Evolutionary conservation across 2,888 invertebrate genomes (phyloP), one percentile per base, ranked within the genome.

Genomic region (Diaprepes abbreviatus): DNA sequence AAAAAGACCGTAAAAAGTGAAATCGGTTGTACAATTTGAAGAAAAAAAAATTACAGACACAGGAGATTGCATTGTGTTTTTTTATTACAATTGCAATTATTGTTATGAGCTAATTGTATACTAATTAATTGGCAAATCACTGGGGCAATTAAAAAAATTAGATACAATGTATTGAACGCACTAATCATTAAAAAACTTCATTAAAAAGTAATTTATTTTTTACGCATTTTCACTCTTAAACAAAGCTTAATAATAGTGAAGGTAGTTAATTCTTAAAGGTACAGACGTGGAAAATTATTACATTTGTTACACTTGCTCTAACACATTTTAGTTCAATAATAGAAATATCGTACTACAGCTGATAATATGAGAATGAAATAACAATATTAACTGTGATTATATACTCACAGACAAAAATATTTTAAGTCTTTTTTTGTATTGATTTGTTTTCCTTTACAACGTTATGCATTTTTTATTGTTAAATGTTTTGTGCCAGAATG

Each of bases 1-100:
- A 33, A 33, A 33, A 35, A 59, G 43, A 31, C 3, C 2, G 24
- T 24, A 16, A 60, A 67, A 67, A 66, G 67, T 67, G 67, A 67
- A 67, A 67, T 67, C 67, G 59, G 12, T 52, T 24, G 24, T 55
- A 40, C 7, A 43, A 43, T 58, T 64, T 36, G 9, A 35, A 57
- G 54, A 40, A 52, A 45, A 57, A 63, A 40, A 52, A 45, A 14
- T 21, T 63, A 35, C 57, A 7, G 28, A 14, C 48, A 55, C 65
- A 57, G 66, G 60, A 67, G 60, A 16, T 67, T 60, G 67, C 59
- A 58, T 59, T 60, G 60, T 67, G n/a, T 28, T 28, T 28, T 50
- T 17, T 54, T 10, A 31, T 50, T 21, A 12, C 10, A 9, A 17
- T 57, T 16, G 28, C 40, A 35, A 21, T 40, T 28, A 38, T 48